Base-by-base conservation (phyloP, 2,797 vertebrate genomes). In the Acropternis orthonyx region DNA sequence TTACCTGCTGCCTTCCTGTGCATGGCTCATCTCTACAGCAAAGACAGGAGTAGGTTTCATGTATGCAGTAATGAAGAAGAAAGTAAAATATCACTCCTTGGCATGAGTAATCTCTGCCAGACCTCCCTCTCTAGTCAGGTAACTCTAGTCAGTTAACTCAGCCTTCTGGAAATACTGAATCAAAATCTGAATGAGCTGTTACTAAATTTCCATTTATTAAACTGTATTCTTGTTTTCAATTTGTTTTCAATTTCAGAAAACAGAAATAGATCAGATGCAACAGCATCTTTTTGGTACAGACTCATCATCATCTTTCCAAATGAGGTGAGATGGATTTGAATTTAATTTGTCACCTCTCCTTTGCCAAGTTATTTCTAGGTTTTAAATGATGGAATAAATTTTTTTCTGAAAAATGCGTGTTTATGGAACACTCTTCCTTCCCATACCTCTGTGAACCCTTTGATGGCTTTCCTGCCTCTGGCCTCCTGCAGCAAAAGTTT, bases 381-480 rank as follows among this genome's bases (percentile, higher is more conserved):
- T 61, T 56, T 51, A 59, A 75, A 12, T 12, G 9, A 28, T 17
- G 41, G n/a, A 27, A 22, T 48, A 12, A 28, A 41, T 83, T 51
- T 55, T 26, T 49, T 46, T 63, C 44, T 83, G 63, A 18, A 59
- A 67, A 61, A 39, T 7, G 10, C 7, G 7, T 49, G 13, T 67
- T 49, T 41, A 21, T 46, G 63, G n/a, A 71, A 32, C 37, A 30
- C 13, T 65, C 15, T 71, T 37, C 36, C 8, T 23, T 9, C 19
- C 17, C 0, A 0, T 41, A 41, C 17, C 8, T 55, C 46, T 43
- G 67, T 15, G 4, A 44, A n/a, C 2, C 16, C 37, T 46, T 30
- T 51, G n/a, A 23, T 46, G 23, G 12, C 26, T 74, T 87, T n/a
- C n/a, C 56, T 74, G 17, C 12, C 22, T 32, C 39, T 36, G 69